phyloP scores from a whole-genome alignment of 2,888 invertebrate genomes.

The Yponomeuta sedellus region DNA sequence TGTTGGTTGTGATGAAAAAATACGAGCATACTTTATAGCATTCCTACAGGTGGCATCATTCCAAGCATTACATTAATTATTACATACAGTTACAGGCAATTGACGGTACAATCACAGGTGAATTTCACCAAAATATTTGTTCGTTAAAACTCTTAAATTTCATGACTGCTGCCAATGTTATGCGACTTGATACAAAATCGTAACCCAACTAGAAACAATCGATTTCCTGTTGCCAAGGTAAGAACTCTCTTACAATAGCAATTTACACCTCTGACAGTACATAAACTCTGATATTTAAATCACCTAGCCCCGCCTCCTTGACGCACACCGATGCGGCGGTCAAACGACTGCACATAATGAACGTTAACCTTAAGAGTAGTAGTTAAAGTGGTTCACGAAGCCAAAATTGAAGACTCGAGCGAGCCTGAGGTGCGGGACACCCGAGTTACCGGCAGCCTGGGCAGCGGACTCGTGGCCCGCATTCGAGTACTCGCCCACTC shows the following conservation, averaged over 20 bases:
- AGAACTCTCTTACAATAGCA: background rate
- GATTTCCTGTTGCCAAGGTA: background rate
- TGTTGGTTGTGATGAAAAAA: constrained; percentile 14
- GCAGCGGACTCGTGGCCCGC: constrained; percentile 48
- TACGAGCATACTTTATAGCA: constrained; percentile 2
- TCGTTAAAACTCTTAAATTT: background rate
- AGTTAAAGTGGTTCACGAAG: constrained; percentile 54
- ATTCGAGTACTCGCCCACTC: constrained; percentile 62
- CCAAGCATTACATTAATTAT: constrained; percentile 14
- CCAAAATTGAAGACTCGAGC: constrained; percentile 36
- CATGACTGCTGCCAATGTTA: background rate
- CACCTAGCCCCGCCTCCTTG: constrained; percentile 30
- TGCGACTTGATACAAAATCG: background rate
- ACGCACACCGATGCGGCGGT: constrained; percentile 35
- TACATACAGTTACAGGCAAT: constrained; percentile 13
- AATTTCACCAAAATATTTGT: background rate
- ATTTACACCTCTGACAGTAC: background rate
- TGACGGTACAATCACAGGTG: constrained; percentile 6
- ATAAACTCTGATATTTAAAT: background rate
- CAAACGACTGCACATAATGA: constrained; percentile 34
- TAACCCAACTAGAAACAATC: background rate
- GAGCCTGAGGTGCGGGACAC: constrained; percentile 21
- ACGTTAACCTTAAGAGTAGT: constrained; percentile 53
- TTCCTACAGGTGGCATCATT: constrained; percentile 15
- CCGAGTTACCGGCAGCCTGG: constrained; percentile 55